phyloP scores from a whole-genome alignment of 2,113 vertebrate genomes.

The Capra hircus region DNA sequence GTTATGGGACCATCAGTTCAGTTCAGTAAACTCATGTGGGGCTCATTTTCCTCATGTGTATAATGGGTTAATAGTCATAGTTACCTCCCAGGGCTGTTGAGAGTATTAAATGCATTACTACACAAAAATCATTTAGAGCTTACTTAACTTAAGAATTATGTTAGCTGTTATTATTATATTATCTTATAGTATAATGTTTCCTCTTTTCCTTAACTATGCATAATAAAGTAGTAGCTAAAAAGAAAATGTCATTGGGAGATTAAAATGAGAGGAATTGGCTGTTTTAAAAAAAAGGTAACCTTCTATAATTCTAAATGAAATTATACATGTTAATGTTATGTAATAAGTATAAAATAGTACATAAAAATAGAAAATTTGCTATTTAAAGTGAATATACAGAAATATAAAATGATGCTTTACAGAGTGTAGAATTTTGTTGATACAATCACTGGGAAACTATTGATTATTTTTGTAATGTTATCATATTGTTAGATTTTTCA shows the following conservation, averaged over 20 bases:
- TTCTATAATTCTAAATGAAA: background rate
- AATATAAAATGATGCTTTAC: background rate
- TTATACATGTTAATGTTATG: background rate
- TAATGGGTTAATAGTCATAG: background rate
- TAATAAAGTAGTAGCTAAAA: background rate
- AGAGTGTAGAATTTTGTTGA: background rate
- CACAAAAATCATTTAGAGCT: background rate
- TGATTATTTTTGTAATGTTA: background rate
- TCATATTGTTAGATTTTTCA: background rate
- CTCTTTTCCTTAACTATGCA: background rate
- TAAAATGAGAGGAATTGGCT: background rate
- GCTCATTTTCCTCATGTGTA: background rate
- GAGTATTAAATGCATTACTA: background rate
- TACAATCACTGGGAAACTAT: background rate
- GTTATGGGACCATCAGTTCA: background rate
- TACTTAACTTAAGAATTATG: background rate
- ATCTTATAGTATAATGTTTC: background rate
- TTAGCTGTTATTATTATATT: background rate
- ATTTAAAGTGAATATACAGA: background rate
- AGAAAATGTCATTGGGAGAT: background rate
- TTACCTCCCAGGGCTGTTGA: background rate
- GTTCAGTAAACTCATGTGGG: background rate
- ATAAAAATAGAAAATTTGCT: background rate
- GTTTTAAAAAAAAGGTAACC: background rate
- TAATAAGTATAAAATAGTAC: background rate